Evolutionary conservation across 1,140 invertebrate species (phyloP).

Genomic region (Lepidurus couesii): DNA sequence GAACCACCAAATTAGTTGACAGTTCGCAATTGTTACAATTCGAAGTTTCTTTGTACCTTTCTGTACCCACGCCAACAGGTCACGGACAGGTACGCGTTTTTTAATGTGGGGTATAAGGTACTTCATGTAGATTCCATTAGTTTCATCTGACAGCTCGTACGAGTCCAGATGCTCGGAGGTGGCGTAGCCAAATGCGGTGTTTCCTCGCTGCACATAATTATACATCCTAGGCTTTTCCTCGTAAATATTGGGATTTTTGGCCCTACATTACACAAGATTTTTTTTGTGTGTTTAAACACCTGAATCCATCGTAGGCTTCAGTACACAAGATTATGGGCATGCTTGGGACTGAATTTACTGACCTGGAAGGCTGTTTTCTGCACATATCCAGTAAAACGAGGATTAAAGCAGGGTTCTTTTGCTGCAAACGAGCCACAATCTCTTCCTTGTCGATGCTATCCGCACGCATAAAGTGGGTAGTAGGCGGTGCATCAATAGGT

Average conservation of each 20-base stretch:
- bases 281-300: too few relatives aligned
- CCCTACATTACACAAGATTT: slow-evolving; percentile 23
- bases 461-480: slow-evolving; percentile 39
- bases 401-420: slow-evolving; percentile 43
- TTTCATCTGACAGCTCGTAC: slow-evolving; percentile 34
- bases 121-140: slow-evolving; percentile 37
- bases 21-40: background rate
- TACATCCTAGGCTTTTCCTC: slow-evolving; percentile 31
- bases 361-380: slow-evolving; percentile 33
- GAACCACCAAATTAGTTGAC: background rate
- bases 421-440: slow-evolving; percentile 41
- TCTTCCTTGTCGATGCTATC: slow-evolving; percentile 45
- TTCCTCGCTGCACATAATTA: slow-evolving; percentile 28
- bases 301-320: too few relatives aligned
- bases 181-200: slow-evolving; percentile 33
- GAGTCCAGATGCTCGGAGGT: slow-evolving; percentile 34
- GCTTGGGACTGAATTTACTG: background rate
- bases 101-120: slow-evolving; percentile 34
- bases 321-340: background rate
- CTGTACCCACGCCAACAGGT: slow-evolving; percentile 32
- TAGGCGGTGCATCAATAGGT: slow-evolving; percentile 42
- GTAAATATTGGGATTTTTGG: slow-evolving; percentile 34
- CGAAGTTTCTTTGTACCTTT: background rate
- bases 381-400: slow-evolving; percentile 46
- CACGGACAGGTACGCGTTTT: slow-evolving; percentile 30